Evolutionary conservation across 2,113 vertebrate species (phyloP).

Genomic region (Anarrhichthys ocellatus): DNA sequence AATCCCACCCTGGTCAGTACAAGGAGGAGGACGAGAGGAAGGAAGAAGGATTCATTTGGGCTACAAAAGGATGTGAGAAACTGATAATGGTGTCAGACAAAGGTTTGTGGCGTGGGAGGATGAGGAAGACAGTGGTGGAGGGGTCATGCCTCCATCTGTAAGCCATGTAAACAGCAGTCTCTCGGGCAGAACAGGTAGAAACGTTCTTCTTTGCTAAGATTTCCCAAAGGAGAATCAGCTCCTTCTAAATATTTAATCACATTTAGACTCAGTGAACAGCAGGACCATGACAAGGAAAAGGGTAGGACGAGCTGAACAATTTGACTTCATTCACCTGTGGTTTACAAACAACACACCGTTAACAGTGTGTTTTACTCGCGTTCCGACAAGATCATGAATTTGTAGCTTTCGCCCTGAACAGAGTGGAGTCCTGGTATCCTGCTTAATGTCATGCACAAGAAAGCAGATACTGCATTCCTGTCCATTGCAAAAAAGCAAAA

Average conservation of each 20-base stretch:
- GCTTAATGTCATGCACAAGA: constrained; percentile 25
- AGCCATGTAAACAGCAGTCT: constrained; percentile 37
- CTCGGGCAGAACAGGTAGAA: constrained; percentile 30
- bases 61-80: constrained; percentile 52
- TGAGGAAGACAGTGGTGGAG: constrained; percentile 24
- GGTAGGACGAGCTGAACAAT: background rate
- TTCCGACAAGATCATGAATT: constrained; percentile 5
- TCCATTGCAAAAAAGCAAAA: background rate
- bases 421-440: constrained; percentile 10
- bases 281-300: background rate
- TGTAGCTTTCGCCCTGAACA: constrained; percentile 3
- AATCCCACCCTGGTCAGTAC: constrained; percentile 72
- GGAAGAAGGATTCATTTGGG: constrained; percentile 58
- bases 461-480: constrained; percentile 7
- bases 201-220: constrained; percentile 14
- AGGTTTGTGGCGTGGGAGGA: constrained; percentile 45
- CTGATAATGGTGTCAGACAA: constrained; percentile 58
- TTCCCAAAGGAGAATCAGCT: constrained; percentile 7
- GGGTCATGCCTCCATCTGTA: constrained; percentile 33
- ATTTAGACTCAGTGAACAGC: constrained; percentile 12
- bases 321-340: constrained; percentile 9
- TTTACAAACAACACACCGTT: constrained; percentile 1
- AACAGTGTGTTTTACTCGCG: background rate
- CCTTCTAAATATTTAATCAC: constrained; percentile 46
- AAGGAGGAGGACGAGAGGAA: constrained; percentile 55